phyloP scores from a whole-genome alignment of 2,888 invertebrate genomes.

The Ganaspis brasiliensis region DNA sequence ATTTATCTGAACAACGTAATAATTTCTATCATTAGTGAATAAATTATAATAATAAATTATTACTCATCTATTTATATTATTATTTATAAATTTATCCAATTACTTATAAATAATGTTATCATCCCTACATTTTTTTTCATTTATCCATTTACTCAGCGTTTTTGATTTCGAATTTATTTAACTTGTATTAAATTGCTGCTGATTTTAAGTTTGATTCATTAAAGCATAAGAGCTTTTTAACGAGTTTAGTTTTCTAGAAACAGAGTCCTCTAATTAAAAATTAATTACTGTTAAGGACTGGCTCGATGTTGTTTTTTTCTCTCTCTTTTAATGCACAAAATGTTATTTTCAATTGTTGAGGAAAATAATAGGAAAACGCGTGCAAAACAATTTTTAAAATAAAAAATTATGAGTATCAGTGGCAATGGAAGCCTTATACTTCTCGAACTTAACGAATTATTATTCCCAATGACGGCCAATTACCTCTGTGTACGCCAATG shows the following conservation, averaged over 20 bases:
- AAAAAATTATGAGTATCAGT: slow-evolving; percentile 16
- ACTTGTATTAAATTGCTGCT: neutral
- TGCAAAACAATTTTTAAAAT: neutral
- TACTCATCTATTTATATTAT: no score
- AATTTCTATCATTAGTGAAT: no score
- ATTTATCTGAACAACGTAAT: no score
- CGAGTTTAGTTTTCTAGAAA: slow-evolving; percentile 5
- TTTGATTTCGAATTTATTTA: slow-evolving; percentile 15
- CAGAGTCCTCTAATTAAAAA: slow-evolving; percentile 18
- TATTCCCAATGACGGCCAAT: slow-evolving; percentile 44
- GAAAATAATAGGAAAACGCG: neutral
- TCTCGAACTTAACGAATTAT: slow-evolving; percentile 35
- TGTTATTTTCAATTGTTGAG: no score
- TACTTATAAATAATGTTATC: no score
- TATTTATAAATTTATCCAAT: no score
- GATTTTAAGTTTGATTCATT: neutral
- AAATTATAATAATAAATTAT: no score
- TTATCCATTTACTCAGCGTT: no score
- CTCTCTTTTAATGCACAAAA: no score
- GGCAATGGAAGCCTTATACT: slow-evolving; percentile 24
- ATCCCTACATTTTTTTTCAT: no score
- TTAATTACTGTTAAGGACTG: slow-evolving; percentile 13
- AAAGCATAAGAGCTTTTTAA: slow-evolving; percentile 10
- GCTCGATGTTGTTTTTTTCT: neutral
- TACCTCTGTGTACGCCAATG: slow-evolving; percentile 36